Percentiles rank a stretch among this genome's conserved stretches.
Conservation (phyloP, 2,113 vertebrate species). For the Onychostruthus taczanowskii region DNA sequence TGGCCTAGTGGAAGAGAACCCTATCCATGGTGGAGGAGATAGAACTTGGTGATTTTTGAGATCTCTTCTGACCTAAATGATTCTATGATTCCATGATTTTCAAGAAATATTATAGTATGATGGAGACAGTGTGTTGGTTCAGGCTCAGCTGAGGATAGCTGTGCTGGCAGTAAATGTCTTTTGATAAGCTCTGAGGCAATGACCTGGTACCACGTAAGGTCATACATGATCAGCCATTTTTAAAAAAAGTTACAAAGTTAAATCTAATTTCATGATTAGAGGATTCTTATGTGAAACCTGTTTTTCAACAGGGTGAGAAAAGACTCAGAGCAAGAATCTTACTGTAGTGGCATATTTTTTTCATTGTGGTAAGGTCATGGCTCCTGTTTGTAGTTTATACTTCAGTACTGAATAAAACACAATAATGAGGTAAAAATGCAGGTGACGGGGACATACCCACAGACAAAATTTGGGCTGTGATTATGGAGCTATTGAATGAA, state of each 20-base stretch:
- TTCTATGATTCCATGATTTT: not conserved
- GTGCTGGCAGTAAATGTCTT: not conserved
- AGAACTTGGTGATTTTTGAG: not conserved
- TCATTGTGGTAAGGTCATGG: not conserved
- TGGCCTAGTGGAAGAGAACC: not conserved
- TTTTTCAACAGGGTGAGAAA: not conserved
- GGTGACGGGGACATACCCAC: not conserved
- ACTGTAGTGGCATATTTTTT: not conserved
- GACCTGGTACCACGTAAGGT: not conserved
- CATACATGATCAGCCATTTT: not conserved
- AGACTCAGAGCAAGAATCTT: not conserved
- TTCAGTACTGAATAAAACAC: not conserved
- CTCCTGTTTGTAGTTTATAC: not conserved
- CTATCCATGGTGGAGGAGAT: accelerated
- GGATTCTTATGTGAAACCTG: not conserved
- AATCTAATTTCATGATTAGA: not conserved
- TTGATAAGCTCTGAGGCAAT: not conserved
- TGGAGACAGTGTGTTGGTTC: not conserved
- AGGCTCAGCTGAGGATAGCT: not conserved
- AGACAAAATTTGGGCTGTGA: not conserved
- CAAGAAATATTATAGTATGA: not conserved
- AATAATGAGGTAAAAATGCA: not conserved
- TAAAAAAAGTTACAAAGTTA: not conserved
- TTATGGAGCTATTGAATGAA: not conserved
- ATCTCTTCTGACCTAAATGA: not conserved